These are phyloP conservation scores for Pristionchus mayeri DNA, from an alignment of 2,888 invertebrate species.

Conservation along the genomic window DNA sequence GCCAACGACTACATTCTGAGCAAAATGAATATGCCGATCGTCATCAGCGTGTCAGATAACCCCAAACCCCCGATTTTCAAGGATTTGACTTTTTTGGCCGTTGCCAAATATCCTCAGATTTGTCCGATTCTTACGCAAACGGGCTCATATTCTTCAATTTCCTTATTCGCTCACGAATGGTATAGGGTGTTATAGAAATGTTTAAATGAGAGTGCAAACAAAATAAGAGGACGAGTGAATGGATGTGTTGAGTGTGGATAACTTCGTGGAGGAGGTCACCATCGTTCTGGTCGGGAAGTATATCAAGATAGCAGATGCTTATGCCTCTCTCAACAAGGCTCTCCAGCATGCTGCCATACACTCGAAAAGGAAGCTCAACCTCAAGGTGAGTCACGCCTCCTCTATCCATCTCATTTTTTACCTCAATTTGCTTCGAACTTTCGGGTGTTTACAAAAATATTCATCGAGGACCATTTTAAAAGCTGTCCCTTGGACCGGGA, in stretches of 20 bases:
- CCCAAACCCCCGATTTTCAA: too few relatives aligned
- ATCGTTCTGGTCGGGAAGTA: slow-evolving; percentile 85
- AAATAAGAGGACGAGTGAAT: neutral
- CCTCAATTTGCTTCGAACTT: neutral
- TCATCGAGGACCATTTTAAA: too few relatives aligned
- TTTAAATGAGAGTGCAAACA: neutral
- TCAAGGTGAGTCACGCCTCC: slow-evolving; percentile 80
- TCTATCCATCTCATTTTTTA: neutral
- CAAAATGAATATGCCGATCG: too few relatives aligned
- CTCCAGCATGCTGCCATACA: slow-evolving; percentile 92
- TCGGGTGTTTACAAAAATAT: neutral
- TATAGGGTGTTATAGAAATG: too few relatives aligned
- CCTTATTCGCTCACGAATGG: too few relatives aligned
- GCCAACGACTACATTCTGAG: too few relatives aligned
- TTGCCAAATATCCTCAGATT: too few relatives aligned
- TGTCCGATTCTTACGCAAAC: too few relatives aligned
- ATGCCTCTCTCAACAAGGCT: slow-evolving; percentile 86
- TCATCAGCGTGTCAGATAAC: too few relatives aligned
- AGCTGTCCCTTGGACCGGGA: too few relatives aligned
- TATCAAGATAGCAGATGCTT: slow-evolving; percentile 88
- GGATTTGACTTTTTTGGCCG: too few relatives aligned
- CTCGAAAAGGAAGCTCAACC: slow-evolving; percentile 87
- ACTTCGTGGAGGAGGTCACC: slow-evolving; percentile 81
- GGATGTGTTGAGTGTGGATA: slow-evolving; percentile 58
- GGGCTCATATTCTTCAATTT: too few relatives aligned